phyloP scores from a whole-genome alignment of 2,113 vertebrate species.

The Corythaixoides concolor region DNA sequence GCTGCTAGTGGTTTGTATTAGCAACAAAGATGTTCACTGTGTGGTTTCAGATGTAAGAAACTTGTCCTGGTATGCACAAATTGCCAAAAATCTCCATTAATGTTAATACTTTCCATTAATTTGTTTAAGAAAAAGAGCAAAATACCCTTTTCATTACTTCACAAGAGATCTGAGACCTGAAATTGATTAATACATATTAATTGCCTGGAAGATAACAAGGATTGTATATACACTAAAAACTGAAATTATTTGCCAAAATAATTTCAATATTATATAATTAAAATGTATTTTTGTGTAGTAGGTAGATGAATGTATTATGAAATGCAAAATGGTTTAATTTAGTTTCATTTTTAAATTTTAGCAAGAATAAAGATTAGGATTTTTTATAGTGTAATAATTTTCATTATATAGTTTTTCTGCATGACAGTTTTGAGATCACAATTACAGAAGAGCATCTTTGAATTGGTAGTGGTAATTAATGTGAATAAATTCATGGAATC shows the following conservation, averaged over 20 bases:
- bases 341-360: not conserved
- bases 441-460: not conserved
- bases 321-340: not conserved
- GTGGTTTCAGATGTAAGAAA: not conserved
- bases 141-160: not conserved
- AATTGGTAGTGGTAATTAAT: not conserved
- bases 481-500: not conserved
- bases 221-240: accelerated
- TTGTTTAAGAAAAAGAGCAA: not conserved
- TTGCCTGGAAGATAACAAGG: not conserved
- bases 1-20: not conserved
- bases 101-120: not conserved
- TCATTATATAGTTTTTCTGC: not conserved
- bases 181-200: not conserved
- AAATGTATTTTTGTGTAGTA: not conserved
- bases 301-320: not conserved
- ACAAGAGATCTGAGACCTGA: not conserved
- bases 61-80: not conserved
- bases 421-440: not conserved
- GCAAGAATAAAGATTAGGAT: not conserved
- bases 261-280: not conserved
- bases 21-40: accelerated
- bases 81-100: not conserved
- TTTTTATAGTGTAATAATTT: not conserved
- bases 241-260: not conserved